These are phyloP conservation scores for Acestrorhynchus altus DNA, from an alignment of 2,797 vertebrate genomes.

Conservation along the genomic window DNA sequence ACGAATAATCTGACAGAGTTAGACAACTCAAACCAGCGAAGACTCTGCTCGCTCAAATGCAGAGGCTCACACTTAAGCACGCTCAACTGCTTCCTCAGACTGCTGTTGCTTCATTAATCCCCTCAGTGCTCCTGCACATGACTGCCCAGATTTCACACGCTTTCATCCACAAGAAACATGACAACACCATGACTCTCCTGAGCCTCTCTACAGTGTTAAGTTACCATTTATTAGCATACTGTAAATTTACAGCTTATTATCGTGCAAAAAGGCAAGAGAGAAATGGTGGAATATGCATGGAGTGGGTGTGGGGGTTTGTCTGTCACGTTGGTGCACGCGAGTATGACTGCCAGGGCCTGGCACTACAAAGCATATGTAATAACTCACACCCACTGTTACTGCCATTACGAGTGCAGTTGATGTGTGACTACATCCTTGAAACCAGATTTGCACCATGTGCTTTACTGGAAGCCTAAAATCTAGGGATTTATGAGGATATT, in stretches of 20 bases:
- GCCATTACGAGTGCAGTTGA: constrained; percentile 17
- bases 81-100: constrained; percentile 34
- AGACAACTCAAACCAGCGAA: constrained; percentile 14
- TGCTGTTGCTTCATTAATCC: constrained; percentile 52
- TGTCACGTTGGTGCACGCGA: background rate
- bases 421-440: constrained; percentile 18
- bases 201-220: background rate
- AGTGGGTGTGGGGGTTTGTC: background rate
- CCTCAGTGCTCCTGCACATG: constrained; percentile 39
- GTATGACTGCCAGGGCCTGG: constrained; percentile 11
- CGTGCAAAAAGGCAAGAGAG: background rate
- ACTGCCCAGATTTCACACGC: constrained; percentile 47
- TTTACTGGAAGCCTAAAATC: constrained; percentile 1
- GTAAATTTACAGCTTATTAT: constrained; percentile 14
- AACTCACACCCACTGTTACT: constrained; percentile 21
- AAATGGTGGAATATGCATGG: constrained; percentile 4
- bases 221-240: constrained; percentile 1
- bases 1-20: constrained; percentile 26
- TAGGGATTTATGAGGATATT: too few relatives aligned
- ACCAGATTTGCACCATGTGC: constrained; percentile 8
- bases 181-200: constrained; percentile 1
- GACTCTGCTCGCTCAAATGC: constrained; percentile 20
- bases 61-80: constrained; percentile 28
- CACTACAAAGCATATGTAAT: constrained; percentile 21
- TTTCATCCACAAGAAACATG: constrained; percentile 35